Evolutionary conservation across 64 coral and sea anemone species (phyloP).

Genomic region (Orbicella faveolata): DNA sequence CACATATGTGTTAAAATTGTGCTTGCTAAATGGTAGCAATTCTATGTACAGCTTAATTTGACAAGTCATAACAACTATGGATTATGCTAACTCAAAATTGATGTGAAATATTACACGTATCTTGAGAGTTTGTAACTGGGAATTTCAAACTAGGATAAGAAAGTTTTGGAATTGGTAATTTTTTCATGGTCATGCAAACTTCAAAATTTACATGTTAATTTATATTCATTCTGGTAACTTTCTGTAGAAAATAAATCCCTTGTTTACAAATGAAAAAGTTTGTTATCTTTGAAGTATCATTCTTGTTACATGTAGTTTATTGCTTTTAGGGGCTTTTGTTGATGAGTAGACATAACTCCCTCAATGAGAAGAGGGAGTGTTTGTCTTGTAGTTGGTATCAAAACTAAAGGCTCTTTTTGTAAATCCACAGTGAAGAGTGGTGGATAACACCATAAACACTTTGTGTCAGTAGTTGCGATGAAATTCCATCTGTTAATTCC

Average conservation of each 20-base stretch:
- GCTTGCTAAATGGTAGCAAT: background rate
- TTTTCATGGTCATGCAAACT: background rate
- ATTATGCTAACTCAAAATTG: background rate
- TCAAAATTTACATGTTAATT: conserved; percentile 18
- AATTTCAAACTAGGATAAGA: background rate
- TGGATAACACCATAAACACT: background rate
- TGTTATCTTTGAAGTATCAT: background rate
- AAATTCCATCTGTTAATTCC: background rate
- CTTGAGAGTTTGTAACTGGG: background rate
- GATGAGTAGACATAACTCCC: background rate
- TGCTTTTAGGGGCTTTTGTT: background rate
- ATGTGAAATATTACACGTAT: background rate
- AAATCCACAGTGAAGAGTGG: background rate
- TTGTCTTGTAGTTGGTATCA: conserved; percentile 4
- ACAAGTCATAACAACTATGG: background rate
- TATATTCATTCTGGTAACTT: conserved; percentile 4
- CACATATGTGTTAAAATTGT: no score
- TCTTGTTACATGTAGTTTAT: background rate
- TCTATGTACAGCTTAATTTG: background rate
- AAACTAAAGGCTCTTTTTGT: conserved; percentile 30
- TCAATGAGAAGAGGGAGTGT: background rate
- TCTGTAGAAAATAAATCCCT: conserved; percentile 17
- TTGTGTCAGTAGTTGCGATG: background rate
- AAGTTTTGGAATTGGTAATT: background rate
- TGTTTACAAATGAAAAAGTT: conserved; percentile 4